Evolutionary conservation across 2,797 vertebrate species (phyloP), one percentile per base, ranked within the genome.

Genomic region (Micrastur ruficollis): DNA sequence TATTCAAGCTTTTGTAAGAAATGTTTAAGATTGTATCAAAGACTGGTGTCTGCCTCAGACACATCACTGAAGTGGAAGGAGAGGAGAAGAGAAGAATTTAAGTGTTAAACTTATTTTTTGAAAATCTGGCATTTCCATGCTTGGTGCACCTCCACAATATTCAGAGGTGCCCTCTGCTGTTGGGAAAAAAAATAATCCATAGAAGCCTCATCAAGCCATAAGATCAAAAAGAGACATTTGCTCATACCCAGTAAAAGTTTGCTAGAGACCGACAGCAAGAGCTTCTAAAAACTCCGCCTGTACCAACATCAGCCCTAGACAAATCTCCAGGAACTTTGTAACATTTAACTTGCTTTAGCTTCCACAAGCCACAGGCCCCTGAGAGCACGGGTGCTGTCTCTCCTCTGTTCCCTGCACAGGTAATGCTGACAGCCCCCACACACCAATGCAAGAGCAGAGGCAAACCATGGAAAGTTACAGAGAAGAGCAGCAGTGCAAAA

Each of bases 101-200:
- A 81, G 16, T 10, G 10, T 46, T 73, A 71, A 71, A 56, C 6
- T 34, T 68, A 25, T 42, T 58, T 67, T 56, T 11, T 34, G 5
- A 38, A 71, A 31, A 12, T 3, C 5, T 29, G 47, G 32, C 36
- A 71, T 13, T 34, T 26, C 32, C 22, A 10, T 4, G 32, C 40
- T 61, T 34, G 9, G 50, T n/a, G 21, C 21, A 47, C 7, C 25
- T 66, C 31, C 56, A 32, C 18, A 12, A 16, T 16, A 74, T 46
- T 59, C 75, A 92, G 44, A 94, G 58, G 52, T 88, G 91, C 68
- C 81, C 68, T 93, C 82, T 94, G 75, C 82, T 91, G 89, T 53
- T 26, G 25, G 68, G 58, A 26, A 31, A 38, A 27, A 15, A n/a
- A 50, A 53, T 73, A 75, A 49, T 2, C 38, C 58, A 74, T 9